Base-by-base conservation (phyloP, 2,888 invertebrate species). In the Spilosoma lubricipeda region DNA sequence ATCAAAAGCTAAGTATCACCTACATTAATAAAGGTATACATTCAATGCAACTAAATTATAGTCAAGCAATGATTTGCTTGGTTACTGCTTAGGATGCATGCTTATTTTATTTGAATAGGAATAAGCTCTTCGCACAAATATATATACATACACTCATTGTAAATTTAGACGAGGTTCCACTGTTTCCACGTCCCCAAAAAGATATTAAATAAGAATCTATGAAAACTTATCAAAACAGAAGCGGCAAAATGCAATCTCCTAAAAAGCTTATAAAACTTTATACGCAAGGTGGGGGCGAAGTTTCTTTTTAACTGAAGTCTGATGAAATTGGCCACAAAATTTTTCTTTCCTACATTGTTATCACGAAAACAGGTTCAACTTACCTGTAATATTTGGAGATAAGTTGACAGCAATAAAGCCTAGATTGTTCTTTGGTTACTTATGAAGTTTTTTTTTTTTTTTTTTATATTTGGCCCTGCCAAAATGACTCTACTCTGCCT, bases 131-230 rank as follows among this genome's bases (percentile, higher is more conserved):
- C 23, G 9, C 23, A 15, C 13, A 59, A 15, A 59, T 3, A 13
- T 13, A 13, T 9, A 27, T n/a, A 59, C 1, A 15, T 9, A 65
- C 36, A 18, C 63, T 23, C 30, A 63, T 63, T 8, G 42, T 11
- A 42, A 71, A 48, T n/a, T 48, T 36, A 13, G 3, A 33, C 11
- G 1, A 71, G 15, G 30, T 27, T 42, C 7, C 13, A 30, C n/a
- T 1, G 20, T 48, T 33, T 18, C 20, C 45, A 27, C 48, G 65
- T 33, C 39, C 70, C 59, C 67, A 71, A 76, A 67, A 77, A 63
- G 15, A 71, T 68, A 75, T 83, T 73, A 83, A 77, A 81, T 76
- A 72, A 65, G 71, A 71, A 72, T 76, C 81, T 82, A 81, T 70
- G 70, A 48, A 69, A 59, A 65, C 69, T 52, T 70, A 59, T 67